Percentiles rank a stretch among this genome's conserved stretches.
Conservation (phyloP, 2,113 vertebrate species). For the Colaptes auratus region DNA sequence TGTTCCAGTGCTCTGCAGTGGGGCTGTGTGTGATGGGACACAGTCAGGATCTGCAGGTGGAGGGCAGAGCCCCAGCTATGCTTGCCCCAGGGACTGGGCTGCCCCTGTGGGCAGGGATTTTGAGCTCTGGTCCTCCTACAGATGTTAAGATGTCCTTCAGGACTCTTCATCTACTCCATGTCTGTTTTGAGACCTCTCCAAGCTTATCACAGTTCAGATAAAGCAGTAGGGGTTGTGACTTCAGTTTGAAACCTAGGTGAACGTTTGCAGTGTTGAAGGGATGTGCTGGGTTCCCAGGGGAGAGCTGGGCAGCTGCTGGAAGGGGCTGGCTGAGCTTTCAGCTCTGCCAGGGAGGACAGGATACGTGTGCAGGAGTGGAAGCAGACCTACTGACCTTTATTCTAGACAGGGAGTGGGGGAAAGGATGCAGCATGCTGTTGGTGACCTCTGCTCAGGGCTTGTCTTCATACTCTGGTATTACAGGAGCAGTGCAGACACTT, state of each 20-base stretch:
- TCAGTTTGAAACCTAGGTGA: not conserved
- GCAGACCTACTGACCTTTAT: conserved; percentile 42
- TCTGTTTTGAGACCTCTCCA: not conserved
- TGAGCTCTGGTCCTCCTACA: not conserved
- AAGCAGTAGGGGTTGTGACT: not conserved
- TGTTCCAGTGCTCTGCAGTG: not conserved
- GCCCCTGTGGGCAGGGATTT: not conserved
- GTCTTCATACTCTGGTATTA: not conserved
- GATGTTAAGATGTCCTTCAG: not conserved
- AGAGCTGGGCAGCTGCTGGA: not conserved
- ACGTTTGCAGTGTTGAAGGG: not conserved
- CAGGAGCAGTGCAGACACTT: not conserved
- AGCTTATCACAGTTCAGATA: not conserved
- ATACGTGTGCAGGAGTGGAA: not conserved
- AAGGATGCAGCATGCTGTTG: not conserved
- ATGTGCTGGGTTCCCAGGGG: not conserved
- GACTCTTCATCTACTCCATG: rapidly evolving
- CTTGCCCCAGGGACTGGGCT: rapidly evolving
- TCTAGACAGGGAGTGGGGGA: not conserved
- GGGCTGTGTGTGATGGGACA: not conserved
- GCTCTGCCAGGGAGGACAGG: not conserved
- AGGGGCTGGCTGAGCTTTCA: not conserved
- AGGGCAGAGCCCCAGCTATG: not conserved
- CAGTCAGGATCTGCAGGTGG: not conserved
- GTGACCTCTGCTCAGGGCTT: not conserved